Evolutionary conservation across 2,113 vertebrate genomes (phyloP), one percentile per base, ranked within the genome.

Genomic region (Rhinichthys klamathensis): DNA sequence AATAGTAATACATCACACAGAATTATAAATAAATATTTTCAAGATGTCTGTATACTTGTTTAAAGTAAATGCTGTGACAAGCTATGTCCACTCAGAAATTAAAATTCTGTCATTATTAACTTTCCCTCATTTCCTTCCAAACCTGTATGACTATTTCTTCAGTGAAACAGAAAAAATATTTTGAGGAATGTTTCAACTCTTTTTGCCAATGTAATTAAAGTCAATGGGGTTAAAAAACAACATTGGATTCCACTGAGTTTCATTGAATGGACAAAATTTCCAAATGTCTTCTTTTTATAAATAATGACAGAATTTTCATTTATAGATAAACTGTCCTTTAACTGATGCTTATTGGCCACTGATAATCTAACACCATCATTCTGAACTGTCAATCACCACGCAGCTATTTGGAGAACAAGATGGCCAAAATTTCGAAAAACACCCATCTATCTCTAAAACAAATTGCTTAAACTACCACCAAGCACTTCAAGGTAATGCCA

Each of bases 401-500:
- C 8, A 63, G n/a, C 78, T 49, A 60, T 35, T 79, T 65, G 27
- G 13, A 32, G 70, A 83, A 85, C 49, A 82, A 85, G 49, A 67
- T 44, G 21, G 46, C 15, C 8, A 58, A 41, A 49, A 44, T 41
- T n/a, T n/a, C 13, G 18, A 60, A 83, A 88, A 86, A 74, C 67
- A 74, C 67, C n/a, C 46, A 30, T 65, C n/a, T 32, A 60, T 41
- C 35, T 38, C 58, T 35, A 54, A 80, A 76, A 80, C 21, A 63
- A 74, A 60, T 63, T 56, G 30, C 75, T 25, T 21, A 44, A 56
- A 85, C 75, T 60, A 77, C 27, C 58, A 86, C 15, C 83, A 82
- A 73, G 82, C 75, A 79, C 44, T 54, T 32, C 80, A 73, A 86
- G 56, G 69, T 23, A 73, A 79, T 86, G 86, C 87, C 83, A 86